phyloP scores from a whole-genome alignment of 2,797 vertebrate species.

The Leucoraja ocellata region DNA sequence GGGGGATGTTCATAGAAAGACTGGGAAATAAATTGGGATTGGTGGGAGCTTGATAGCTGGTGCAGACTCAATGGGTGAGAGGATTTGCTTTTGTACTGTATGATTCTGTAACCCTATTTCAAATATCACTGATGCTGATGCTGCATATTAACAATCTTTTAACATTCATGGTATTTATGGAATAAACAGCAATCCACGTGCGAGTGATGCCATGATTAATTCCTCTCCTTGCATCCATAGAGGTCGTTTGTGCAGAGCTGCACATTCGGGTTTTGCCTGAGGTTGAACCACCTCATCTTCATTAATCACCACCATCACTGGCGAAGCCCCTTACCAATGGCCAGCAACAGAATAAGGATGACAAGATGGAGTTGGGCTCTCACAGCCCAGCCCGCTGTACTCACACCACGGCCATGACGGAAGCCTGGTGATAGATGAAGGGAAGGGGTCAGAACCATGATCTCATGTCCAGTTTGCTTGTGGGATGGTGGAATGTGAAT shows the following conservation, averaged over 20 bases:
- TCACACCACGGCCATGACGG: not conserved
- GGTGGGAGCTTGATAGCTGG: too few species aligned
- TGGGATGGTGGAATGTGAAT: not conserved
- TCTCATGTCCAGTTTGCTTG: not conserved
- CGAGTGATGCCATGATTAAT: constrained; percentile 10
- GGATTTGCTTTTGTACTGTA: too few species aligned
- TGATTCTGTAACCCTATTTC: too few species aligned
- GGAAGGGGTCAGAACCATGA: not conserved
- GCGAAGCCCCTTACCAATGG: not conserved
- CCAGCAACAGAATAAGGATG: not conserved
- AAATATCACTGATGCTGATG: not conserved
- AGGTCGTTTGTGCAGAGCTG: not conserved
- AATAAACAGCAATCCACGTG: constrained; percentile 12
- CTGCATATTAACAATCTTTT: constrained; percentile 3
- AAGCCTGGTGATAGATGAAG: not conserved
- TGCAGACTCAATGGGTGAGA: too few species aligned
- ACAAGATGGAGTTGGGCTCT: not conserved
- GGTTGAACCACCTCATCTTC: not conserved
- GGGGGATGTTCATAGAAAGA: too few species aligned
- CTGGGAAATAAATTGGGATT: too few species aligned
- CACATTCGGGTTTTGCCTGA: not conserved
- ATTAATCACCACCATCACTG: not conserved
- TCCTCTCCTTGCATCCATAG: not conserved
- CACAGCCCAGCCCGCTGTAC: not conserved
- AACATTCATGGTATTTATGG: not conserved